Conservation (phyloP, 92 coral and sea anemone species). For the Zoanthus solanderi region DNA sequence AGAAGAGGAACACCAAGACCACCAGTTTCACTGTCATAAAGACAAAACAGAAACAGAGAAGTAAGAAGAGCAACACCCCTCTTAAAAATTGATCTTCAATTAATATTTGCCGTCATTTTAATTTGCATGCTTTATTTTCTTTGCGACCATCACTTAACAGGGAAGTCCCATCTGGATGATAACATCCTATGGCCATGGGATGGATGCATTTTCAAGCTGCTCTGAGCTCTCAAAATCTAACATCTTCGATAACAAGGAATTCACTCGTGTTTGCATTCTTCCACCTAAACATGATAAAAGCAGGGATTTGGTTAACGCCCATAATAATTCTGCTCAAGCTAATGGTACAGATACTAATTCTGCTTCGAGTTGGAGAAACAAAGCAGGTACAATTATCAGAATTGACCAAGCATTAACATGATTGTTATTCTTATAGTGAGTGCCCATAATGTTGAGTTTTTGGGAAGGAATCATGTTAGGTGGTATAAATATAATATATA, state of each 20-base stretch:
- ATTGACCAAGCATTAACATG: too few relatives aligned
- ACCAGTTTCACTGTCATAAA: too few relatives aligned
- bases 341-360: constrained; percentile 27
- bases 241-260: constrained; percentile 23
- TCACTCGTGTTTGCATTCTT: constrained; percentile 23
- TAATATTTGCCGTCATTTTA: not conserved
- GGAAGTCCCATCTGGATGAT: constrained; percentile 59
- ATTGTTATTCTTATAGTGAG: too few relatives aligned
- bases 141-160: constrained; percentile 7
- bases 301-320: not conserved
- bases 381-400: constrained; percentile 13
- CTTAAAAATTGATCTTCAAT: not conserved
- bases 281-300: not conserved
- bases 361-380: constrained; percentile 20
- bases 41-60: too few relatives aligned
- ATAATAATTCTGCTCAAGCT: not conserved
- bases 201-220: constrained; percentile 17
- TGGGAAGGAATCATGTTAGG: too few relatives aligned
- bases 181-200: constrained; percentile 66
- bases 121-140: not conserved
- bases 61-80: too few relatives aligned
- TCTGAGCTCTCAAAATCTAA: not conserved
- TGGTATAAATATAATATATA: too few relatives aligned
- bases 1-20: too few relatives aligned
- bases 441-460: too few relatives aligned